Conservation (phyloP, 1,140 invertebrate species). For the Diprion similis region DNA sequence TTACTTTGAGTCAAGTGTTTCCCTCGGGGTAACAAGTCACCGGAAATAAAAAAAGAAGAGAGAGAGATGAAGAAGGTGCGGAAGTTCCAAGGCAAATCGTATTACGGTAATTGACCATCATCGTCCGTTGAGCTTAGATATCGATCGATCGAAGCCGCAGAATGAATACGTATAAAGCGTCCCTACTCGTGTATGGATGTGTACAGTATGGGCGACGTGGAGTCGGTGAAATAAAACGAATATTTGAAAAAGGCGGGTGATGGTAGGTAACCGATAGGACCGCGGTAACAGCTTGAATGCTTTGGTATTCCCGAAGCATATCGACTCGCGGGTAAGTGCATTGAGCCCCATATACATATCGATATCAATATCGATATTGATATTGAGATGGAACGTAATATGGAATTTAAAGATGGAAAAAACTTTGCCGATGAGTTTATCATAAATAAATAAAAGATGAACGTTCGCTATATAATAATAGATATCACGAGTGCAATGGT, state of each 20-base stretch:
- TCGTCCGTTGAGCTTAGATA: too few species aligned
- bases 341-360: constrained; percentile 45
- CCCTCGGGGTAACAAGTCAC: too few species aligned
- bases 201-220: too few species aligned
- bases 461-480: neutral
- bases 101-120: too few species aligned
- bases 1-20: too few species aligned
- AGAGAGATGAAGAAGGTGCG: too few species aligned
- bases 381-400: constrained; percentile 27
- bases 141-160: too few species aligned
- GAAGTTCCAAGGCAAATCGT: too few species aligned
- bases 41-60: too few species aligned
- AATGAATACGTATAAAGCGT: too few species aligned
- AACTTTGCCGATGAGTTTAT: constrained; percentile 47
- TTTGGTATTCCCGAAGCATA: constrained; percentile 2
- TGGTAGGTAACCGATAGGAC: neutral
- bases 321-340: constrained; percentile 38
- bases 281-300: constrained; percentile 1
- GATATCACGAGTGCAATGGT: too few species aligned
- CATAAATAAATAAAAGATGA: constrained; percentile 59
- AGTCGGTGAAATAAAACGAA: neutral
- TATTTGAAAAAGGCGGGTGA: neutral
- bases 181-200: too few species aligned
- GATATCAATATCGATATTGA: constrained; percentile 32
- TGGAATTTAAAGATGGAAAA: constrained; percentile 51